Evolutionary conservation across 2,797 vertebrate genomes (phyloP).

Genomic region (Chlorospingus semifuscus): DNA sequence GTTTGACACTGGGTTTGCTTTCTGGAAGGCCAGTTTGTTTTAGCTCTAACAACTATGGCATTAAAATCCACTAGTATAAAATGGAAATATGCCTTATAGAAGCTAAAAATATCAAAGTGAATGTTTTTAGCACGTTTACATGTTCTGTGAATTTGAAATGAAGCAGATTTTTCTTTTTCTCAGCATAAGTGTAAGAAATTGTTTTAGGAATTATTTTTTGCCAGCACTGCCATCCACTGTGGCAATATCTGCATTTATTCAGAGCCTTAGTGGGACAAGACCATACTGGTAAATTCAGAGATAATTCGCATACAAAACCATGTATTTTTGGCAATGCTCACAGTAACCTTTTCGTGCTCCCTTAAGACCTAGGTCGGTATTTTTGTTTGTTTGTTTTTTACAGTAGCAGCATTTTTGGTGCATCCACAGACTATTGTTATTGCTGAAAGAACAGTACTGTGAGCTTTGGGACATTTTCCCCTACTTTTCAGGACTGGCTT

Average conservation of each 20-base stretch:
- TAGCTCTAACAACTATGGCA: background rate
- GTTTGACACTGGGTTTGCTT: background rate
- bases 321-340: background rate
- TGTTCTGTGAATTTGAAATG: slow-evolving; percentile 26
- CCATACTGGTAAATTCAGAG: background rate
- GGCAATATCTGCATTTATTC: slow-evolving; percentile 12
- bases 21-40: slow-evolving; percentile 33
- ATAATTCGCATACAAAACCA: background rate
- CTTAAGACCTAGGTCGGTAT: background rate
- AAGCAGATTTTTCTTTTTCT: background rate
- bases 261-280: background rate
- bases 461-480: slow-evolving; percentile 32
- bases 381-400: background rate
- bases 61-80: slow-evolving; percentile 21
- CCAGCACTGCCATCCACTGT: background rate
- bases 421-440: background rate
- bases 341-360: slow-evolving; percentile 44
- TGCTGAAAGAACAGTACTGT: background rate
- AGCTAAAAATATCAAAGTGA: slow-evolving; percentile 9
- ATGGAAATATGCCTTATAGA: background rate
- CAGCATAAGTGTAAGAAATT: background rate
- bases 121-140: background rate
- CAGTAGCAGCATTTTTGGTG: background rate
- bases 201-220: slow-evolving; percentile 30
- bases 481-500: background rate